These are phyloP conservation scores for Nothobranchius kuhntae DNA, from an alignment of 2,113 vertebrate species.

Conservation along the genomic window DNA sequence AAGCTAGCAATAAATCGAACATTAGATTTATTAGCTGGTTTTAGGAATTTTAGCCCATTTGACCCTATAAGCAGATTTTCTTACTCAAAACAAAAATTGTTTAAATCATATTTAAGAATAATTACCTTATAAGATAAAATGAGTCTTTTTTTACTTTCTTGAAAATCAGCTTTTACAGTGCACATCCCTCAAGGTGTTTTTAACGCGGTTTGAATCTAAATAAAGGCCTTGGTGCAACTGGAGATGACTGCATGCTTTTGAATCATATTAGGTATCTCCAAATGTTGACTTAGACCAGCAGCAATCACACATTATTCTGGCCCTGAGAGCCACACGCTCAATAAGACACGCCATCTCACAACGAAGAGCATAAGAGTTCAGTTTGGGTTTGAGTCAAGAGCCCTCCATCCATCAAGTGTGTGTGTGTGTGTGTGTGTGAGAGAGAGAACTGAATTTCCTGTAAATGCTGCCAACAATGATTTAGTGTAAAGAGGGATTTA, in stretches of 20 bases:
- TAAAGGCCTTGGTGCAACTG: not conserved
- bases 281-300: conserved; percentile 41
- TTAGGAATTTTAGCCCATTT: too few relatives aligned
- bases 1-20: too few relatives aligned
- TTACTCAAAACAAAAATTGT: too few relatives aligned
- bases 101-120: too few relatives aligned
- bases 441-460: not conserved
- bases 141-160: too few relatives aligned
- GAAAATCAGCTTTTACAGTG: not conserved
- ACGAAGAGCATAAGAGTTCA: conserved; percentile 59
- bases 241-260: conserved; percentile 22
- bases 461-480: conserved; percentile 3
- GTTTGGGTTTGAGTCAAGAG: conserved; percentile 71
- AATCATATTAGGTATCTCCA: conserved; percentile 20
- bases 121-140: too few relatives aligned
- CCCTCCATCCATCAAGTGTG: conserved; percentile 59
- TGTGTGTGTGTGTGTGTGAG: conserved; percentile 12
- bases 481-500: conserved; percentile 19
- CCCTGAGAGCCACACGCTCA: too few relatives aligned
- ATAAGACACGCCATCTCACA: conserved; percentile 1
- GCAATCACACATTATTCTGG: not conserved
- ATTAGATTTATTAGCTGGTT: too few relatives aligned
- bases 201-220: not conserved
- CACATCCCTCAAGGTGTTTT: not conserved
- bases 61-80: too few relatives aligned